Percentiles rank a stretch among this genome's conserved stretches.
These are phyloP conservation scores for Cygnus olor DNA, from an alignment of 2,797 vertebrate genomes.

Conservation along the genomic window DNA sequence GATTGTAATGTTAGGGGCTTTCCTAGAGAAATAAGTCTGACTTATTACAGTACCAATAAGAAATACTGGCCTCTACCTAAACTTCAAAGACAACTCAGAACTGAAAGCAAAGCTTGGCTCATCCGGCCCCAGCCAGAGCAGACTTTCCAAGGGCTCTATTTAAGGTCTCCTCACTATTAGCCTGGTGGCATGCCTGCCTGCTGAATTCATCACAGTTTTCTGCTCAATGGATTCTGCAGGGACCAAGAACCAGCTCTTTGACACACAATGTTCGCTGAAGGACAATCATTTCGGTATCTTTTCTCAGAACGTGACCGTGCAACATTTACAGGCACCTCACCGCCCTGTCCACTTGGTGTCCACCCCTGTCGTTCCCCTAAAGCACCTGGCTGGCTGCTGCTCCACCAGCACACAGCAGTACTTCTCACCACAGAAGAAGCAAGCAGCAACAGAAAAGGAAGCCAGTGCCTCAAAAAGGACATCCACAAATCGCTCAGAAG, in stretches of 20 bases:
- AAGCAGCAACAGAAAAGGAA: background rate
- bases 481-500: background rate
- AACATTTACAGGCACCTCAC: too few relatives aligned
- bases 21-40: background rate
- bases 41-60: background rate
- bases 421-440: background rate
- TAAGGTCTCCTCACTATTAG: background rate
- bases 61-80: background rate
- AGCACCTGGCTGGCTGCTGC: background rate
- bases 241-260: background rate
- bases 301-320: accelerated
- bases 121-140: background rate
- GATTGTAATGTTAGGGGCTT: accelerated
- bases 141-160: background rate
- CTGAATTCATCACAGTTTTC: background rate
- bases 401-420: background rate
- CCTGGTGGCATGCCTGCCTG: background rate
- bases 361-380: background rate
- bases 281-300: too few relatives aligned
- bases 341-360: background rate
- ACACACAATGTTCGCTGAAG: background rate
- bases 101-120: background rate
- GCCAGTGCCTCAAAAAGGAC: background rate
- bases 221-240: background rate
- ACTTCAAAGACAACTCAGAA: background rate